A percentile compares a stretch with the other conserved stretches of the same genome.
Conservation (phyloP, 2,797 vertebrate genomes). For the Macropodus opercularis region DNA sequence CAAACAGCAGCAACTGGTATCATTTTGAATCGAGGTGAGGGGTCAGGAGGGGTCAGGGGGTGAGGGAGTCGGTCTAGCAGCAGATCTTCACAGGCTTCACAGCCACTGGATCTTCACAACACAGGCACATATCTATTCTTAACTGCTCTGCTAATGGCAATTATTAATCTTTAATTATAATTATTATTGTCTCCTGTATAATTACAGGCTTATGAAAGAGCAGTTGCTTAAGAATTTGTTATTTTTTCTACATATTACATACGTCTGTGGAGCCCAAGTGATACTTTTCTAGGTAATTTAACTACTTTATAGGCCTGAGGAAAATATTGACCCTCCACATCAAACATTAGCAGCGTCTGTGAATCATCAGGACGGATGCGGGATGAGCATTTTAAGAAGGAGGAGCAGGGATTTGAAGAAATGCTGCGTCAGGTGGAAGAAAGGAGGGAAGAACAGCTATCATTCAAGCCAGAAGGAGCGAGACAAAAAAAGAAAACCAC, state of each 20-base stretch:
- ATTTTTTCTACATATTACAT: conserved; percentile 7
- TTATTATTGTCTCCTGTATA: conserved; percentile 14
- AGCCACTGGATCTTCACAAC: too few species aligned
- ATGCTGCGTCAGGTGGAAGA: conserved; percentile 14
- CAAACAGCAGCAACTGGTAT: too few species aligned
- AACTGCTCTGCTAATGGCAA: conserved; percentile 34
- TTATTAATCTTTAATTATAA: too few species aligned
- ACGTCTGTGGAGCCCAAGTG: background rate
- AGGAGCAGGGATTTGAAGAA: conserved; percentile 3
- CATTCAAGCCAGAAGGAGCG: conserved; percentile 17
- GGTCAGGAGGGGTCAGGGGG: too few species aligned
- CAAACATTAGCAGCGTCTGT: background rate
- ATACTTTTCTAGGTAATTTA: background rate
- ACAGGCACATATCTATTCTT: conserved; percentile 15
- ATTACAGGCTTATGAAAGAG: conserved; percentile 18
- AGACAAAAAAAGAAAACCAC: conserved; percentile 4
- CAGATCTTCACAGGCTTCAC: too few species aligned
- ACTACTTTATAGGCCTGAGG: conserved; percentile 2
- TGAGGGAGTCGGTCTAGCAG: too few species aligned
- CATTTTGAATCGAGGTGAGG: too few species aligned
- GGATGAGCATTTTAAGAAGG: background rate
- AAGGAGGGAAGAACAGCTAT: conserved; percentile 15
- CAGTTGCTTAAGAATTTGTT: background rate
- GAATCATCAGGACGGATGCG: background rate
- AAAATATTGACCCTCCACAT: conserved; percentile 16